phyloP scores from a whole-genome alignment of 2,888 invertebrate genomes.

The Ormyrus rosae region DNA sequence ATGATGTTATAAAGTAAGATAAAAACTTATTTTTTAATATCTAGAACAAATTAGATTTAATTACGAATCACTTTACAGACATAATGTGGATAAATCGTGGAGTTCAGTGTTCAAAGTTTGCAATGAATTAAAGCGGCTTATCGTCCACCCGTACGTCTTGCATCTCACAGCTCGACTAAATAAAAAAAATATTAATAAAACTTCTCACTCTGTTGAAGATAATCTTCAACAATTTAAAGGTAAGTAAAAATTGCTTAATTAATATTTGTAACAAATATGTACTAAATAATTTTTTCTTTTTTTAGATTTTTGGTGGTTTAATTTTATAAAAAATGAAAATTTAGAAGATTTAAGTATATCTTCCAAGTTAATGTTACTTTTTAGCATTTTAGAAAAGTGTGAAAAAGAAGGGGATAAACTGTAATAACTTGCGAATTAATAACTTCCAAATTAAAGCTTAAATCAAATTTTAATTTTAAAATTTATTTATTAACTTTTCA shows the following conservation, averaged over 20 bases:
- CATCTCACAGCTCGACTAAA: not conserved
- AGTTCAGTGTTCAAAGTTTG: constrained; percentile 36
- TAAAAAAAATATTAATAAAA: not conserved
- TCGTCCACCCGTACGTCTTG: constrained; percentile 40
- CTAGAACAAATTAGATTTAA: not conserved
- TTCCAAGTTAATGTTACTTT: constrained; percentile 86
- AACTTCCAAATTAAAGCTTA: not conserved
- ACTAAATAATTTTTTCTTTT: not conserved
- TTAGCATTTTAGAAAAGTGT: constrained; percentile 90
- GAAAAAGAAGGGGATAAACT: constrained; percentile 96
- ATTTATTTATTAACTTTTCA: constrained; percentile 19
- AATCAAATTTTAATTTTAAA: not conserved
- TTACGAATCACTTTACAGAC: constrained; percentile 11
- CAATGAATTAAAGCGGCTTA: constrained; percentile 24
- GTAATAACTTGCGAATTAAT: constrained; percentile 76
- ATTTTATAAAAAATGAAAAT: constrained; percentile 84
- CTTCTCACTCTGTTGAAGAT: no score
- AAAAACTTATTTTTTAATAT: constrained; percentile 1
- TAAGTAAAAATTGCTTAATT: not conserved
- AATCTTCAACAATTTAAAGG: not conserved
- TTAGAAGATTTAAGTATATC: constrained; percentile 84
- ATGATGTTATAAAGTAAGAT: constrained; percentile 77
- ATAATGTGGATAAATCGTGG: not conserved
- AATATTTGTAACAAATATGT: not conserved
- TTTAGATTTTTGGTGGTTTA: constrained; percentile 84